Evolutionary conservation across 2,888 invertebrate species (phyloP).

Genomic region (Cheilosia grossa): DNA sequence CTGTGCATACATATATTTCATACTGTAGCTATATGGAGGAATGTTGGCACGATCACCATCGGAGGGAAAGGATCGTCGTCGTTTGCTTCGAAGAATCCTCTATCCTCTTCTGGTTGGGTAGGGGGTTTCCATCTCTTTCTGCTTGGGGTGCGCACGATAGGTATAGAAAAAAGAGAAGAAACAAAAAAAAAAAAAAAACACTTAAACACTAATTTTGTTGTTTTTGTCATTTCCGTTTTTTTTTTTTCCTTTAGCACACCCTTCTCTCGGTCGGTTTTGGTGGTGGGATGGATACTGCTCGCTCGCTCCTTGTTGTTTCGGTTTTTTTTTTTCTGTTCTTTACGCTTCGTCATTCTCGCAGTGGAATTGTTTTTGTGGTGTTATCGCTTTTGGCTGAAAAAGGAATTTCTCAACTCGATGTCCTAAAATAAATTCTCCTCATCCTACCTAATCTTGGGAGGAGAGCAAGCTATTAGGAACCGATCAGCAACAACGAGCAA

Average conservation of each 20-base stretch:
- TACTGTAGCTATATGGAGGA: constrained; percentile 57
- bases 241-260: constrained; percentile 57
- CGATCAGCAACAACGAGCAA: background rate
- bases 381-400: constrained; percentile 56
- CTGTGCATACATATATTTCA: constrained; percentile 15
- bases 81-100: constrained; percentile 53
- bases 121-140: constrained; percentile 60
- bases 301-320: constrained; percentile 32
- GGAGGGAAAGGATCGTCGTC: constrained; percentile 61
- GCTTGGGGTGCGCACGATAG: constrained; percentile 66
- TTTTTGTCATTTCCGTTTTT: constrained; percentile 71
- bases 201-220: constrained; percentile 62
- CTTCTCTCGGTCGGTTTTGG: constrained; percentile 30
- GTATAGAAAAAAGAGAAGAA: constrained; percentile 31
- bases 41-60: constrained; percentile 67
- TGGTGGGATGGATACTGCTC: constrained; percentile 6
- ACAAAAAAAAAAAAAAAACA: constrained; percentile 5
- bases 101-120: constrained; percentile 57
- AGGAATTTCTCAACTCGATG: constrained; percentile 59
- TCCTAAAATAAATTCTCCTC: constrained; percentile 70
- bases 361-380: constrained; percentile 20
- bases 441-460: constrained; percentile 61
- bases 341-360: constrained; percentile 15
- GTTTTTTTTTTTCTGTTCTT: constrained; percentile 22
- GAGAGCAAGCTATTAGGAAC: background rate